phyloP scores from a whole-genome alignment of 2,113 vertebrate genomes.

The Rhizomys pruinosus region DNA sequence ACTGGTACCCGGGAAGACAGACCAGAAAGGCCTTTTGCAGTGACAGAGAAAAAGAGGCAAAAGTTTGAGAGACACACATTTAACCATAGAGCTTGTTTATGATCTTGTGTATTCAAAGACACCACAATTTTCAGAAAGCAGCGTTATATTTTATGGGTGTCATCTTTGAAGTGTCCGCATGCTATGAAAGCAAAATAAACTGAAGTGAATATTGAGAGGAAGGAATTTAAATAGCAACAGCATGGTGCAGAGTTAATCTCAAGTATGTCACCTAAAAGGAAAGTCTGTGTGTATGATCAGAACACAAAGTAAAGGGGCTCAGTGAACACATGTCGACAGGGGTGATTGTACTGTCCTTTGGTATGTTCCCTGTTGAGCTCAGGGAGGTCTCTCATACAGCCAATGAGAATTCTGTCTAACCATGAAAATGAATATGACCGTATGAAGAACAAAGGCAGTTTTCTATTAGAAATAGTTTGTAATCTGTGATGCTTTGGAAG shows the following conservation, averaged over 20 bases:
- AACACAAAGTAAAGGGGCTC: conserved; percentile 65
- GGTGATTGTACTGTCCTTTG: background rate
- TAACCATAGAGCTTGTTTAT: conserved; percentile 85
- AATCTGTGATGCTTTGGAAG: background rate
- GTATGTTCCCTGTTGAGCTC: background rate
- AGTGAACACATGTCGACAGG: background rate
- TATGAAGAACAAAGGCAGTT: background rate
- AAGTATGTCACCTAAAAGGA: conserved; percentile 77
- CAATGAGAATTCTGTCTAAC: background rate
- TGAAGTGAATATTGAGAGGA: conserved; percentile 78
- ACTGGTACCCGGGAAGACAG: conserved; percentile 77
- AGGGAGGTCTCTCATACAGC: background rate
- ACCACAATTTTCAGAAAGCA: conserved; percentile 79
- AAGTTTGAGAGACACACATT: conserved; percentile 84
- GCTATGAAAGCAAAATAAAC: conserved; percentile 86
- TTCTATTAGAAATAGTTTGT: background rate
- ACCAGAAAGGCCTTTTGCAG: conserved; percentile 75
- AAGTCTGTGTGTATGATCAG: conserved; percentile 54
- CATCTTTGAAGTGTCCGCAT: conserved; percentile 82
- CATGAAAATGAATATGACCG: background rate
- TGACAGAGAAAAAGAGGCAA: conserved; percentile 83
- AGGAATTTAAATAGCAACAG: conserved; percentile 84
- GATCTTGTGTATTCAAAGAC: conserved; percentile 81
- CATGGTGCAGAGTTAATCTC: conserved; percentile 82
- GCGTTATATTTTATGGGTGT: conserved; percentile 83